Conservation (phyloP, 2,797 vertebrate genomes). For the Lutjanus argentimaculatus region DNA sequence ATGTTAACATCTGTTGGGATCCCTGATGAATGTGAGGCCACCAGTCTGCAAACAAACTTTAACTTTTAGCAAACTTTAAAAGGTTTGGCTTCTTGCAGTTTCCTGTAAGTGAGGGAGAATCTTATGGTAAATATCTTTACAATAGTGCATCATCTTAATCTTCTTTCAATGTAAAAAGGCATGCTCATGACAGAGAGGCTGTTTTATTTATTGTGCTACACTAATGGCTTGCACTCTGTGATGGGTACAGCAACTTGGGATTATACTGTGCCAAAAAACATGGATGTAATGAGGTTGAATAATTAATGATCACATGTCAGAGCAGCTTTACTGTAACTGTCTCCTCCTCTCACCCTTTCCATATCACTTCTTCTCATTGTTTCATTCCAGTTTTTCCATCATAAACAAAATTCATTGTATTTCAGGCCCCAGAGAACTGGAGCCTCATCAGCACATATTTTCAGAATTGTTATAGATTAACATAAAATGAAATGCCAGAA, state of each 20-base stretch:
- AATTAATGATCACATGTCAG: conserved; percentile 65
- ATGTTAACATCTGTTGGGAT: neutral
- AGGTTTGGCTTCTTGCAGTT: neutral
- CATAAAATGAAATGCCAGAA: conserved; percentile 32
- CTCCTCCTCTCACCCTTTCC: neutral
- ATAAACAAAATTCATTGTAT: conserved; percentile 9
- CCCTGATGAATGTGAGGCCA: neutral
- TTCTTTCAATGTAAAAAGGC: conserved; percentile 38
- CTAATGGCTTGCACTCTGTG: conserved; percentile 36
- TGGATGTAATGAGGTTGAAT: conserved; percentile 61
- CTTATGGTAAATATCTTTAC: neutral
- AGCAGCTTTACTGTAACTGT: conserved; percentile 42
- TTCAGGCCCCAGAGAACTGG: conserved; percentile 9
- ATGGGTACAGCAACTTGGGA: conserved; percentile 15
- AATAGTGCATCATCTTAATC: neutral
- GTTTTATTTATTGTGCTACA: conserved; percentile 45
- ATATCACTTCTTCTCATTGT: neutral
- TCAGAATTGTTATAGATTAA: conserved; percentile 30
- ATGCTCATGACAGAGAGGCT: conserved; percentile 12
- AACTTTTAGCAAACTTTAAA: no score
- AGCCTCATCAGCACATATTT: conserved; percentile 30
- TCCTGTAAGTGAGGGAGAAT: neutral
- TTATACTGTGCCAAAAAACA: conserved; percentile 24
- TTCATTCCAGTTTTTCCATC: neutral
- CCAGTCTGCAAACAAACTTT: no score